A percentile compares a stretch with the other conserved stretches of the same genome.
These are phyloP conservation scores for Mergus octosetaceus DNA, from an alignment of 2,797 vertebrate species.

Conservation along the genomic window DNA sequence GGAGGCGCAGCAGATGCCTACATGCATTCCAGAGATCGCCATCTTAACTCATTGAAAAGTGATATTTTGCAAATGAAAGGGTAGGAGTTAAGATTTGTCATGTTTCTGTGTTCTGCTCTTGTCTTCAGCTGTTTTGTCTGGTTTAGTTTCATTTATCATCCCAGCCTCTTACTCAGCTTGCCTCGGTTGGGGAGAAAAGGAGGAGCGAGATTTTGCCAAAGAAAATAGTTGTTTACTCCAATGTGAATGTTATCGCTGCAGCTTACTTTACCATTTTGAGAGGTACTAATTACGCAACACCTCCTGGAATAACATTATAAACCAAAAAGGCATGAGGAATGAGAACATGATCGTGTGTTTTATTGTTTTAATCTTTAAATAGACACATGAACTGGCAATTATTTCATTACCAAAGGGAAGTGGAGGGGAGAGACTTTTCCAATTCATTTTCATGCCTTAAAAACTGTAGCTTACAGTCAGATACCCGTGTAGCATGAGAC, in stretches of 20 bases:
- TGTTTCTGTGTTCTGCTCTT: not conserved
- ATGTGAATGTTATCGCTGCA: not conserved
- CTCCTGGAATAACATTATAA: not conserved
- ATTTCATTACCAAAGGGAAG: not conserved
- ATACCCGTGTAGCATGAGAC: not conserved
- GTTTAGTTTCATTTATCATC: not conserved
- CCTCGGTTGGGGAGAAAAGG: not conserved
- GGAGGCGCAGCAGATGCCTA: not conserved
- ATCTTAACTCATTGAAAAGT: not conserved
- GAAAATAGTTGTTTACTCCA: conserved; percentile 2
- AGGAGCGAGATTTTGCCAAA: not conserved
- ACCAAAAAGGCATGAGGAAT: not conserved
- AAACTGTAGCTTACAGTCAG: not conserved
- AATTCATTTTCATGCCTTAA: not conserved
- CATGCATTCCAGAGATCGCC: not conserved
- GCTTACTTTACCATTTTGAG: not conserved
- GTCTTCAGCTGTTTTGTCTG: not conserved
- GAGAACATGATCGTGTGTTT: not conserved
- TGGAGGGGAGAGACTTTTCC: not conserved
- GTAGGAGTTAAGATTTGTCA: not conserved
- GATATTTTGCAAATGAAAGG: not conserved
- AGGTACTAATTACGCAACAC: not conserved
- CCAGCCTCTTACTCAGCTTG: not conserved
- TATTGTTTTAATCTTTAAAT: conserved; percentile 15
- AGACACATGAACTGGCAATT: not conserved